Evolutionary conservation across 2,113 vertebrate species (phyloP), one percentile per base, ranked within the genome.

Genomic region (Ondatra zibethicus): DNA sequence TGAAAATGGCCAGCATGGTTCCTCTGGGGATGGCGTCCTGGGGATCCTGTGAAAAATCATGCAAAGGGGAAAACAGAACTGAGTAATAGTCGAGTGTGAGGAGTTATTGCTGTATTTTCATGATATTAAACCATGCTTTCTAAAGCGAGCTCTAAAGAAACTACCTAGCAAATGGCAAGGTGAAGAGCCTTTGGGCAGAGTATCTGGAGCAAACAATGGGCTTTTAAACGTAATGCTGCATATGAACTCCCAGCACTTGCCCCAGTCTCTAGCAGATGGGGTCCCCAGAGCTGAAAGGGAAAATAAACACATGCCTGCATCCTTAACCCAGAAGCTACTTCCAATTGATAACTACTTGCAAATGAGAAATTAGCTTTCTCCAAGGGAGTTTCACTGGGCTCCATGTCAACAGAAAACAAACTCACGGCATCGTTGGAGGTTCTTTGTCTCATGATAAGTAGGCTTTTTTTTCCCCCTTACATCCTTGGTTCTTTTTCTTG

Each of bases 11-110:
- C 97, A 99, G 97, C 98, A 99, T 98, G 10, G 99, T 99, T 65
- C 99, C 99, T 98, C 99, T 99, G 55, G 99, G 99, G 94, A 99
- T 99, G 2, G 99, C 99, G 52, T 11, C 97, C 96, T 99, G 99
- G 36, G 99, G 98, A 94, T 99, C 99, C 99, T 99, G 92, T 90
- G 58, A 50, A 86, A 85, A 95, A 58, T 7, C 80, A 91, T 0
- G 0, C 63, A 25, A 50, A 73, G 52, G 25, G 94, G 52, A 89
- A 93, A 45, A 50, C 4, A 75, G 50, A 27, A 23, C 42, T 14
- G 8, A 36, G 31, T n/a, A 66, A 92, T 65, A 80, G 90, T 33
- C 13, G 25, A n/a, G 94, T n/a, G 39, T 36, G 52, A 61, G 72
- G 42, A 86, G 27, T 89, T 92, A 63, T 93, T 92, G 90, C 65